Conservation (phyloP, 2,888 invertebrate genomes). For the Hypena proboscidalis region DNA sequence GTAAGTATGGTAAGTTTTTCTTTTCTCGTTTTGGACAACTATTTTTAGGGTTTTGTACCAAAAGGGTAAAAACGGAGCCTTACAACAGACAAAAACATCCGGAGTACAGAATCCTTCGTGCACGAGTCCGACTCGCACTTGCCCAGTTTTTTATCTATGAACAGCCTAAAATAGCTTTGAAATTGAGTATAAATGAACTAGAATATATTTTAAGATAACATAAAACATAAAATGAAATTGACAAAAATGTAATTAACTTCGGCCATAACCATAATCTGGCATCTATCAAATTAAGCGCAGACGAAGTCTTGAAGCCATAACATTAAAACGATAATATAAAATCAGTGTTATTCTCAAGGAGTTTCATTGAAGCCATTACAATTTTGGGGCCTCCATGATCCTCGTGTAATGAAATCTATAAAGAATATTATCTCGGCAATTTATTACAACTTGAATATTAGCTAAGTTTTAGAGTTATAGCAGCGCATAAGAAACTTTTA, state of each 20-base stretch:
- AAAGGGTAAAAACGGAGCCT: background rate
- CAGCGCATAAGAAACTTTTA: slow-evolving; percentile 58
- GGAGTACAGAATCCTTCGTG: too few species aligned
- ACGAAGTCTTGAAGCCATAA: background rate
- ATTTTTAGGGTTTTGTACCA: too few species aligned
- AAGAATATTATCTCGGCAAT: slow-evolving; percentile 61
- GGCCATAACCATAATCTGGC: background rate
- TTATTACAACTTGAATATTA: slow-evolving; percentile 68
- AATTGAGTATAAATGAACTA: too few species aligned
- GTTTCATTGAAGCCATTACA: slow-evolving; percentile 37
- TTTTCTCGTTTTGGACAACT: too few species aligned
- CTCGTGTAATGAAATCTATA: slow-evolving; percentile 54
- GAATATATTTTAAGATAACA: too few species aligned
- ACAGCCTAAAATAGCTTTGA: too few species aligned
- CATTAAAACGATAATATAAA: slow-evolving; percentile 8
- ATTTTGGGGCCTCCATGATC: slow-evolving; percentile 40
- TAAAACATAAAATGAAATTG: too few species aligned
- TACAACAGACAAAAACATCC: too few species aligned
- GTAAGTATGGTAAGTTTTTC: too few species aligned
- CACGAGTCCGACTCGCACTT: too few species aligned
- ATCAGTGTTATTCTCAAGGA: slow-evolving; percentile 22
- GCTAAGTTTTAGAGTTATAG: slow-evolving; percentile 66
- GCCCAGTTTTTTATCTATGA: too few species aligned
- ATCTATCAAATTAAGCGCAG: slow-evolving; percentile 2
- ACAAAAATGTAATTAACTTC: too few species aligned